Base-by-base conservation (phyloP, 2,113 vertebrate species). In the Colinus virginianus region DNA sequence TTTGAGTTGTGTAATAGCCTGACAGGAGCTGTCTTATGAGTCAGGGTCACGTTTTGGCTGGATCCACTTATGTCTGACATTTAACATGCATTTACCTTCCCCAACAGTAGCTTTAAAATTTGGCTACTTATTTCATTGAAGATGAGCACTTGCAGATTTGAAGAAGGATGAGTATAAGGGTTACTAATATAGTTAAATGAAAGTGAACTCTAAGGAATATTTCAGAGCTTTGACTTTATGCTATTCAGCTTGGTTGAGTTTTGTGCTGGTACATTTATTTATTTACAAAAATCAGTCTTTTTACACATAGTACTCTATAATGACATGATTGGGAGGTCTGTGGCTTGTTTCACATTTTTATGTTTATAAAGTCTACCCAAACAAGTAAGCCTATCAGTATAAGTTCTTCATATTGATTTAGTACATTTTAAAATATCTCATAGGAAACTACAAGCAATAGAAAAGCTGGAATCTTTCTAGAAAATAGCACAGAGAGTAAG, bases 401-500 rank as follows among this genome's bases (percentile, higher is more conserved):
- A 71, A 95, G 92, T 83, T 75, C 78, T 87, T 28, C 30, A 7
- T 64, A 51, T 49, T 87, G 40, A 58, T 64, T 34, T 28, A 71
- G 40, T 58, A 78, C n/a, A 40, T 83, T 89, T 59, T 76, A 75
- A 67, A 90, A 83, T 43, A 62, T 69, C 53, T 61, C 32, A 34
- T 84, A 23, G 13, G 40, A 83, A 88, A 45, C 61, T 45, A 68
- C 38, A 53, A 2, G 12, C 9, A 68, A 49, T 38, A 55, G 34
- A 66, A 93, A 86, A 90, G 26, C 55, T 40, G 89, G 61, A 91
- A 61, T 48, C 48, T 88, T 94, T 94, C 87, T 84, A 18, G 80
- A 90, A 96, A 96, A 93, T 90, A 81, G 43, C 76, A 80, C 23
- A 93, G 93, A 84, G 30, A 76, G 66, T 88, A 92, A 91, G 88